These are phyloP conservation scores for Eupithecia exiguata DNA, from an alignment of 2,888 invertebrate genomes.

Conservation along the genomic window DNA sequence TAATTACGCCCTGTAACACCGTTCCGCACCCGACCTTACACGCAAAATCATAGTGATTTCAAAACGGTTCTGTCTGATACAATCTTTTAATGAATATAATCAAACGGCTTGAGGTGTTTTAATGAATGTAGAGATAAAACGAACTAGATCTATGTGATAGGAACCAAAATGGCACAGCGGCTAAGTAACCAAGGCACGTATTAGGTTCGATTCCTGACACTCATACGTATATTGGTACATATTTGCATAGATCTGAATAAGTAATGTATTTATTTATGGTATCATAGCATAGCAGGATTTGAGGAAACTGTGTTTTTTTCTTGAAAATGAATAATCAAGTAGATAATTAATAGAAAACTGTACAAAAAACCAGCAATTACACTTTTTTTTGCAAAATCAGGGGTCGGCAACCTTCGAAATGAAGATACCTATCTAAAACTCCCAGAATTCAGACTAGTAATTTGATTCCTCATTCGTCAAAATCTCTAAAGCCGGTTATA, in stretches of 20 bases:
- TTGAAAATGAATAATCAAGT: too few species aligned
- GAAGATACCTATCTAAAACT: too few species aligned
- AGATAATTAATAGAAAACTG: too few species aligned
- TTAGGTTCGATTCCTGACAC: not conserved
- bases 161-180: not conserved
- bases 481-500: not conserved
- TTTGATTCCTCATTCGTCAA: not conserved
- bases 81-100: conserved; percentile 38
- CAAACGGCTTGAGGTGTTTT: conserved; percentile 24
- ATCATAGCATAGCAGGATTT: too few species aligned
- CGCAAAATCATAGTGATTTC: conserved; percentile 36
- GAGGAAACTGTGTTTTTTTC: too few species aligned
- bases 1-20: too few species aligned
- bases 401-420: too few species aligned
- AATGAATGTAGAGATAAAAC: conserved; percentile 2
- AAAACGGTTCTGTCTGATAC: conserved; percentile 32
- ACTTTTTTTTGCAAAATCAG: too few species aligned
- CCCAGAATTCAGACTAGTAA: too few species aligned
- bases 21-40: not conserved
- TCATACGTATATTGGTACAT: too few species aligned
- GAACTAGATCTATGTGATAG: not conserved
- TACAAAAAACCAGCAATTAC: too few species aligned
- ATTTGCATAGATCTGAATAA: not conserved
- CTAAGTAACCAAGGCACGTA: not conserved
- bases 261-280: too few species aligned